Evolutionary conservation across 2,888 invertebrate species (phyloP).

Genomic region (Aricia artaxerxes): DNA sequence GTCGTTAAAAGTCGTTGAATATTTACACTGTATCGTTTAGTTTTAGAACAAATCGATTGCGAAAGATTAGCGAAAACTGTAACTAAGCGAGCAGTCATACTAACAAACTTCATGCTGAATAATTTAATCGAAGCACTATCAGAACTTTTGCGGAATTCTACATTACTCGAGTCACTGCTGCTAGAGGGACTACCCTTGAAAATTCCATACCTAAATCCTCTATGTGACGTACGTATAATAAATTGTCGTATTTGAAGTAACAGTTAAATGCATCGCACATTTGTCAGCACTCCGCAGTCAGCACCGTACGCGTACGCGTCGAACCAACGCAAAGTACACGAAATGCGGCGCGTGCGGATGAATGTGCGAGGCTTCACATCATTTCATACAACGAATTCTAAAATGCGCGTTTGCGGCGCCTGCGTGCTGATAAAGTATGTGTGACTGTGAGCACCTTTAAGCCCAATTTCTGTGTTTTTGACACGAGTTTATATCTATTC

Average conservation of each 20-base stretch:
- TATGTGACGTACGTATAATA: conserved; percentile 70
- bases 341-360: too few species aligned
- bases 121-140: conserved; percentile 83
- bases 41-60: conserved; percentile 77
- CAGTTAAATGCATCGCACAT: too few species aligned
- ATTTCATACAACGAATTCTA: too few species aligned
- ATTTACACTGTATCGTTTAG: conserved; percentile 44
- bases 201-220: conserved; percentile 82
- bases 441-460: too few species aligned
- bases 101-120: conserved; percentile 85
- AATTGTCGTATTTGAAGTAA: neutral
- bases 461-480: too few species aligned
- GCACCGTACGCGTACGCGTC: too few species aligned
- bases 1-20: neutral
- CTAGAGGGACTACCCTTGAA: conserved; percentile 87
- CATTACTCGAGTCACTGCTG: conserved; percentile 81
- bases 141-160: conserved; percentile 82
- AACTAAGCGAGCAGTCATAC: conserved; percentile 82
- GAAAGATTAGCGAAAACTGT: conserved; percentile 82
- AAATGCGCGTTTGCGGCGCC: too few species aligned
- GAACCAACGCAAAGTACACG: too few species aligned
- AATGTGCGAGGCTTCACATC: too few species aligned
- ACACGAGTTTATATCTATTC: too few species aligned
- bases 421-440: too few species aligned
- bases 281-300: too few species aligned